Conservation (phyloP, 2,797 vertebrate species). For the Apodemus agrarius region DNA sequence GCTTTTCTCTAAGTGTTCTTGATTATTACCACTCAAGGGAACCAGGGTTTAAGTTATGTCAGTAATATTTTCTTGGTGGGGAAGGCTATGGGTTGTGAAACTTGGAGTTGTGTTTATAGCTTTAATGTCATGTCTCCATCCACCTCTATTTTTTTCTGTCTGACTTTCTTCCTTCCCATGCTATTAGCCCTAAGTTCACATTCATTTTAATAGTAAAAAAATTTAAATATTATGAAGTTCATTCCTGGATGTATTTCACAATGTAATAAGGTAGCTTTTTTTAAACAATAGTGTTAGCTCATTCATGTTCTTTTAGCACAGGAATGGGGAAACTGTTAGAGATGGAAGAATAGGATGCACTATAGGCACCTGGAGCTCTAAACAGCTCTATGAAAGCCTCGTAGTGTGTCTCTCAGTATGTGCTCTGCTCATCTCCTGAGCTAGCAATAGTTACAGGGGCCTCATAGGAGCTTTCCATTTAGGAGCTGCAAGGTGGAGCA, state of each 20-base stretch:
- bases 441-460: not conserved
- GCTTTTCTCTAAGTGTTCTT: not conserved
- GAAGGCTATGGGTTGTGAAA: slow-evolving; percentile 16
- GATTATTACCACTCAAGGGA: not conserved
- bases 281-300: not conserved
- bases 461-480: not conserved
- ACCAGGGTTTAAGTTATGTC: not conserved
- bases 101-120: not conserved
- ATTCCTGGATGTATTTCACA: slow-evolving; percentile 19
- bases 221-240: slow-evolving; percentile 54
- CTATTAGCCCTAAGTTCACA: slow-evolving; percentile 28
- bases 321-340: not conserved
- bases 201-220: slow-evolving; percentile 16
- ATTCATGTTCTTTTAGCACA: slow-evolving; percentile 15
- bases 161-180: not conserved
- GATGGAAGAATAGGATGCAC: not conserved
- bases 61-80: not conserved
- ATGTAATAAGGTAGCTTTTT: not conserved
- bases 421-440: not conserved
- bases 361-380: not conserved
- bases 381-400: not conserved
- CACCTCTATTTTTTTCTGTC: slow-evolving; percentile 39
- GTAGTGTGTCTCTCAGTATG: not conserved
- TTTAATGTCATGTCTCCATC: not conserved
- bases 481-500: not conserved